A percentile compares a stretch with the other conserved stretches of the same genome.
Evolutionary conservation across 2,888 invertebrate species (phyloP).

Genomic region (Drosophila paranaensis): DNA sequence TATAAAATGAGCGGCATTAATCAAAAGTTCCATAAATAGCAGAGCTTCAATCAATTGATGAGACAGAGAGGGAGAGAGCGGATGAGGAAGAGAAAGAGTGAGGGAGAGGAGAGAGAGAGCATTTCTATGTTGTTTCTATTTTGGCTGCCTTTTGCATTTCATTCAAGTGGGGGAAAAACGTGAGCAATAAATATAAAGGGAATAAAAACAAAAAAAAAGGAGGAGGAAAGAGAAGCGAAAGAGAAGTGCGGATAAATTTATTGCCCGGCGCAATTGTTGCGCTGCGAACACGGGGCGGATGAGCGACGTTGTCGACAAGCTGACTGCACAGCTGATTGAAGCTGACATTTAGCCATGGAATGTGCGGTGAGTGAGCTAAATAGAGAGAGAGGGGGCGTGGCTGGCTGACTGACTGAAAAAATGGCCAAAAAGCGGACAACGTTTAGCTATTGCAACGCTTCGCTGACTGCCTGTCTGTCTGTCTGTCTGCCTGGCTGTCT

Average conservation of each 20-base stretch:
- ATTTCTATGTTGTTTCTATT: constrained; percentile 18
- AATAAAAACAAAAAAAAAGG: constrained; percentile 15
- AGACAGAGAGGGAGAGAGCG: not conserved
- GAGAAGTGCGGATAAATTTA: constrained; percentile 68
- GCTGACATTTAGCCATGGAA: constrained; percentile 50
- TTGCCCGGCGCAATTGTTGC: constrained; percentile 64
- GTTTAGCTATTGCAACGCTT: constrained; percentile 44
- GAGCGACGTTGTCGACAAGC: constrained; percentile 47
- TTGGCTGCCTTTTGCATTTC: constrained; percentile 20
- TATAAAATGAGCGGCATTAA: constrained; percentile 10
- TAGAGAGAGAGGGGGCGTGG: not conserved
- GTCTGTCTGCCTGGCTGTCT: constrained; percentile 30
- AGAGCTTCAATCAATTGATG: not conserved
- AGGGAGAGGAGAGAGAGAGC: not conserved
- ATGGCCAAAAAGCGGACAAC: constrained; percentile 43
- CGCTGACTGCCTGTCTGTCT: constrained; percentile 32
- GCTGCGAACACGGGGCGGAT: constrained; percentile 58
- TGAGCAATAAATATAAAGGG: constrained; percentile 58
- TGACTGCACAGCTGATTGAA: constrained; percentile 68
- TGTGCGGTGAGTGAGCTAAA: not conserved
- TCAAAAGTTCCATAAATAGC: constrained; percentile 2
- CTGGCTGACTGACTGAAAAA: constrained; percentile 16
- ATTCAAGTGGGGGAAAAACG: constrained; percentile 35
- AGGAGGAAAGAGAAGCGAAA: not conserved
- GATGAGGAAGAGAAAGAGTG: not conserved